Base-by-base conservation (phyloP, 2,888 invertebrate species). In the Plebejus argus region DNA sequence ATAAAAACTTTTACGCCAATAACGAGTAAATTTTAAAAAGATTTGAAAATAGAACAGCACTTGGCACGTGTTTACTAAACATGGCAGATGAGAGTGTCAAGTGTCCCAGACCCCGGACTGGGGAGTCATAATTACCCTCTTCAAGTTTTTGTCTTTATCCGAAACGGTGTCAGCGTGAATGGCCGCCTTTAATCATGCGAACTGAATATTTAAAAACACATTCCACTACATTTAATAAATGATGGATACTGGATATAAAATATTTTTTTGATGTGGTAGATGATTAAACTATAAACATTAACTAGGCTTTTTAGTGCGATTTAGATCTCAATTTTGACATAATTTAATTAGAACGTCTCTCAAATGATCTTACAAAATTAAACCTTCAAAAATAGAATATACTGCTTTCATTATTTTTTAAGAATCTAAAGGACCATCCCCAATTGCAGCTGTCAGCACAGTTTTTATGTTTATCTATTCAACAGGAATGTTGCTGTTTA, bases 51-150 rank as follows among this genome's bases (percentile, higher is more conserved):
- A 23, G 45, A 23, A 49, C 45, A 12, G 53, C 74, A 74, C 18
- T 49, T 74, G 49, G 53, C 28, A n/a, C 74, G 74, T 74, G 74
- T 74, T 53, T 74, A 74, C 49, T 74, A 74, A 74, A 74, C 74
- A 74, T 23, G 28, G 74, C 15, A 74, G 35, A 28, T 49, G 74
- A 15, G 45, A 53, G 74, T 49, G 74, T 74, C 74, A 74, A 74
- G 74, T 74, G 45, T 49, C 28, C 53, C 15, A 15, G 53, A 18
- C 4, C 18, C 4, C 28, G 74, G 74, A 74, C 74, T 53, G 28
- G 23, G 74, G 74, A 74, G 49, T 74, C 74, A 74, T 74, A 74
- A 74, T 74, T 49, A 74, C 49, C 74, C 74, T 74, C 74, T 49
- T 74, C 74, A 74, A 53, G 18, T 53, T 66, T 66, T 66, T 66